A percentile compares a stretch with the other conserved stretches of the same genome.
phyloP scores from a whole-genome alignment of 1,140 invertebrate genomes.

The Calliphora vicina region DNA sequence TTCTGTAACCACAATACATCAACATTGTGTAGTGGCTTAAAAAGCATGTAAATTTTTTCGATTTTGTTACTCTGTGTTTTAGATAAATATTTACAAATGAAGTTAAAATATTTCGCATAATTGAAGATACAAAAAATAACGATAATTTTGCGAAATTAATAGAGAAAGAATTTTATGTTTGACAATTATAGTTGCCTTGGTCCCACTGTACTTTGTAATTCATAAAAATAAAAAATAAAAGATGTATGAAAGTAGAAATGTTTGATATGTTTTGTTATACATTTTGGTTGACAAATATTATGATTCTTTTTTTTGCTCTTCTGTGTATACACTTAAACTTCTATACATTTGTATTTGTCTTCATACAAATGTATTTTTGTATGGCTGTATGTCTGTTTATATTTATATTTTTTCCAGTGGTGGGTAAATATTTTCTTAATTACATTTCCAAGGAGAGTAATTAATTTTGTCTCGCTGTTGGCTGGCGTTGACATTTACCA shows the following conservation, averaged over 20 bases:
- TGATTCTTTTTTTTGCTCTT: background rate
- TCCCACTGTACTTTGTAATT: background rate
- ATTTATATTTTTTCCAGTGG: background rate
- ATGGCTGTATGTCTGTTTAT: too few relatives aligned
- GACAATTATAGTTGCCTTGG: too few relatives aligned
- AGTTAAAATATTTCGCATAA: too few relatives aligned
- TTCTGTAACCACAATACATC: too few relatives aligned
- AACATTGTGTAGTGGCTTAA: too few relatives aligned
- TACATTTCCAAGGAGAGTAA: conserved; percentile 63
- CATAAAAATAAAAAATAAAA: background rate
- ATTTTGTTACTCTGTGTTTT: too few relatives aligned
- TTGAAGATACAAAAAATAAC: too few relatives aligned
- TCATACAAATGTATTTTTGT: background rate
- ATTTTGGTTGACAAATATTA: conserved; percentile 34
- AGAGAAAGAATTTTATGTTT: too few relatives aligned
- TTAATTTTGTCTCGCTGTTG: conserved; percentile 60
- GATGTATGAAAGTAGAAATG: background rate
- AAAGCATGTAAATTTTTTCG: too few relatives aligned
- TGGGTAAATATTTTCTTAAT: conserved; percentile 62
- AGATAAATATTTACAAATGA: too few relatives aligned
- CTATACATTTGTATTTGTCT: background rate
- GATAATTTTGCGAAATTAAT: too few relatives aligned
- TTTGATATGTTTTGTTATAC: background rate
- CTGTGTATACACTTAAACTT: too few relatives aligned
- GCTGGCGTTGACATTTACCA: conserved; percentile 60